These are phyloP conservation scores for Rhynchopsitta pachyrhyncha DNA, from an alignment of 2,113 vertebrate genomes.

Conservation along the genomic window DNA sequence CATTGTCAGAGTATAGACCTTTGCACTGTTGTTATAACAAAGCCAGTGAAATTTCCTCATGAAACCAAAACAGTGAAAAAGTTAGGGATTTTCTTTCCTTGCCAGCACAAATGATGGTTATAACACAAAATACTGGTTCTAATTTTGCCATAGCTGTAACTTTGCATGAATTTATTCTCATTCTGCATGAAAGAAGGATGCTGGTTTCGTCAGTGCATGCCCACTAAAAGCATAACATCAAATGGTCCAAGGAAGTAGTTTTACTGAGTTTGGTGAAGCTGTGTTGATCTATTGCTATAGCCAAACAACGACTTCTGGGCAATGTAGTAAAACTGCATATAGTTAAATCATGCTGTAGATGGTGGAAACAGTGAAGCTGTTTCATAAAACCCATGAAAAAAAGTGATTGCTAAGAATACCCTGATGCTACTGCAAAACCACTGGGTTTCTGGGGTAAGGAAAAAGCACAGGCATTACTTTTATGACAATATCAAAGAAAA, in stretches of 20 bases:
- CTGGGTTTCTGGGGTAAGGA: not conserved
- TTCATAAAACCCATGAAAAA: slow-evolving; percentile 6
- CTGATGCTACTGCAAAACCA: not conserved
- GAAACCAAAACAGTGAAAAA: not conserved
- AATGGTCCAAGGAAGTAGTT: not conserved
- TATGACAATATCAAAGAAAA: not conserved
- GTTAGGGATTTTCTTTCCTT: not conserved
- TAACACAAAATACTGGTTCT: not conserved
- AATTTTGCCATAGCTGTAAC: not conserved
- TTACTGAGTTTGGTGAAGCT: not conserved
- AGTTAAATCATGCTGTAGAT: not conserved
- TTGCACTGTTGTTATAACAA: not conserved
- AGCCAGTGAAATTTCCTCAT: not conserved
- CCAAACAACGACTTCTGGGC: not conserved
- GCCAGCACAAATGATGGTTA: not conserved
- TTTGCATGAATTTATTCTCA: not conserved
- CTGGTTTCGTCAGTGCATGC: not conserved
- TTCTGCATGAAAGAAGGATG: not conserved
- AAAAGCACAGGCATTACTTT: not conserved
- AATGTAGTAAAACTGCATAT: not conserved
- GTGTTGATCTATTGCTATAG: not conserved
- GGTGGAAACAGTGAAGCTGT: not conserved
- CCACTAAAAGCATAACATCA: not conserved
- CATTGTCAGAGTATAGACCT: not conserved
- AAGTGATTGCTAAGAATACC: not conserved